phyloP scores from a whole-genome alignment of 2,113 vertebrate genomes.

The Garra rufa region DNA sequence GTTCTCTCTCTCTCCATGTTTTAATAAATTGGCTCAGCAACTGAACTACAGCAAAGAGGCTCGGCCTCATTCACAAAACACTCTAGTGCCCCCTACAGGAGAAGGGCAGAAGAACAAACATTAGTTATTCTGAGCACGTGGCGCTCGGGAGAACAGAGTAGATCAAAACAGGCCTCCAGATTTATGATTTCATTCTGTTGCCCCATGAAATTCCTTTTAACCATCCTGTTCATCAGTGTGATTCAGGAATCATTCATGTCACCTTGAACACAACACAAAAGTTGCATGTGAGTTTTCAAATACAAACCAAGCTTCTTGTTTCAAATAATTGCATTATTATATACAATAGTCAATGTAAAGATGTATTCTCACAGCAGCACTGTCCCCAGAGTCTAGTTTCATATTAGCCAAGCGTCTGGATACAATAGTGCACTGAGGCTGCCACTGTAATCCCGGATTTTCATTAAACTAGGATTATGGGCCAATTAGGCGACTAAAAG shows the following conservation, averaged over 20 bases:
- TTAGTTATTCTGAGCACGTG: slow-evolving; percentile 66
- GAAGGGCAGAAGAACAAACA: slow-evolving; percentile 35
- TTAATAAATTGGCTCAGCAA: slow-evolving; percentile 78
- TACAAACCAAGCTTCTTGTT: neutral
- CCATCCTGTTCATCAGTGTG: slow-evolving; percentile 61
- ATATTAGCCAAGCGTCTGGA: neutral
- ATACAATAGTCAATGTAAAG: neutral
- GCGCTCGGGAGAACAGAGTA: slow-evolving; percentile 60
- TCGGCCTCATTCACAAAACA: slow-evolving; percentile 69
- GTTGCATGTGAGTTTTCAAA: slow-evolving; percentile 33
- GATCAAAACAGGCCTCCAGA: slow-evolving; percentile 64
- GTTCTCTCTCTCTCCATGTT: slow-evolving; percentile 33
- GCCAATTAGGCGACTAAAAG: neutral
- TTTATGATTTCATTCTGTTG: slow-evolving; percentile 62
- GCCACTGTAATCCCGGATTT: neutral
- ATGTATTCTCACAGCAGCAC: neutral
- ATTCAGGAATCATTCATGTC: slow-evolving; percentile 53
- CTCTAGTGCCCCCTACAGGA: slow-evolving; percentile 80
- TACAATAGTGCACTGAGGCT: neutral
- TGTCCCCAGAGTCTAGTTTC: neutral
- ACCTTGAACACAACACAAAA: slow-evolving; percentile 50
- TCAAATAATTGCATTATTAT: neutral
- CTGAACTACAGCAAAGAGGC: slow-evolving; percentile 80
- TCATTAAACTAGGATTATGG: slow-evolving; percentile 27
- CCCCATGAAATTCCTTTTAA: slow-evolving; percentile 69